phyloP scores from a whole-genome alignment of 92 coral and sea anemone genomes.

The Plumapathes pennacea region DNA sequence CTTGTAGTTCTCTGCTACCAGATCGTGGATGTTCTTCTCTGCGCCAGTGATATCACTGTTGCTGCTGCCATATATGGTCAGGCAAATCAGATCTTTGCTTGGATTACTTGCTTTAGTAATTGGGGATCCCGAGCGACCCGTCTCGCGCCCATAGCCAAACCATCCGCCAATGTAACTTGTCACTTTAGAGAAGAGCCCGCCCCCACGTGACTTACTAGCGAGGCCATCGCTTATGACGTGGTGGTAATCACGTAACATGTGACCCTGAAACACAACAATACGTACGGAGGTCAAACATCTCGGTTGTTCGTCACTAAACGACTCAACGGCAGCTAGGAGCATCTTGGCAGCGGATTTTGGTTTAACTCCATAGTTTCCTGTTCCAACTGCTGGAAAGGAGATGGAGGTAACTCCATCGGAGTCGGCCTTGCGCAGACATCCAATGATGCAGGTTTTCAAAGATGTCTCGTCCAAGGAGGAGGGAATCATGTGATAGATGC shows the following conservation, averaged over 20 bases:
- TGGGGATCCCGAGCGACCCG: slow-evolving; percentile 1
- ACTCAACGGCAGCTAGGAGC: slow-evolving; percentile 46
- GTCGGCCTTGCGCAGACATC: slow-evolving; percentile 46
- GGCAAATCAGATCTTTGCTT: not conserved
- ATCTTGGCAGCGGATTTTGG: slow-evolving; percentile 55
- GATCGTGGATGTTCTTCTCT: slow-evolving; percentile 13
- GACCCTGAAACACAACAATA: slow-evolving; percentile 53
- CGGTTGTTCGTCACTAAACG: slow-evolving; percentile 49
- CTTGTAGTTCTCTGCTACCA: slow-evolving; percentile 33
- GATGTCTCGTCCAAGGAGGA: not conserved
- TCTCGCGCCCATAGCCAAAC: slow-evolving; percentile 9
- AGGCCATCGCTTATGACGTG: slow-evolving; percentile 40
- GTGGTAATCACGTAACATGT: slow-evolving; percentile 47
- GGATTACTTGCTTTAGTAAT: not conserved
- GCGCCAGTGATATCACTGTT: slow-evolving; percentile 28
- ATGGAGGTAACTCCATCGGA: slow-evolving; percentile 29
- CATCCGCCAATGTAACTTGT: not conserved
- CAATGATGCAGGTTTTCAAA: slow-evolving; percentile 22
- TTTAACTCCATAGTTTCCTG: slow-evolving; percentile 32
- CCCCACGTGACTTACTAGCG: not conserved
- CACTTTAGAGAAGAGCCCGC: not conserved
- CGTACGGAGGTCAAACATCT: slow-evolving; percentile 37
- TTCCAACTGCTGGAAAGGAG: slow-evolving; percentile 77
- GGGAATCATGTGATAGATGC: slow-evolving; percentile 60
- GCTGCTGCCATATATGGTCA: slow-evolving; percentile 36